phyloP scores from a whole-genome alignment of 1,140 invertebrate species.

The Drosophila watanabei region DNA sequence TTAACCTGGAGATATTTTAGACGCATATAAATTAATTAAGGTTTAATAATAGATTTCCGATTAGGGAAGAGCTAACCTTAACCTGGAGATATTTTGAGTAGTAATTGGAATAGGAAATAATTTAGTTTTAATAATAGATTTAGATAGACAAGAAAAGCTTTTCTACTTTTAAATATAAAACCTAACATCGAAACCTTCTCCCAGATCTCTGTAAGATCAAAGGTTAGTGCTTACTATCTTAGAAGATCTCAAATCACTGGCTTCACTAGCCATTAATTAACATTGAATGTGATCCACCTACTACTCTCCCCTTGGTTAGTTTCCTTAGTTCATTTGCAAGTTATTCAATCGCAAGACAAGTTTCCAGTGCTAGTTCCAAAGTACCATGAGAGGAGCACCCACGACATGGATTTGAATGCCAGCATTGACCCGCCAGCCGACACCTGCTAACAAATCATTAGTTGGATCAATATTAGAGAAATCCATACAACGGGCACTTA shows the following conservation, averaged over 20 bases:
- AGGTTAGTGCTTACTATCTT: not conserved
- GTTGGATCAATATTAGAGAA: conserved; percentile 41
- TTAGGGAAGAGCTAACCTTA: not conserved
- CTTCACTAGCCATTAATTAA: not conserved
- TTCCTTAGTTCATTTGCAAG: not conserved
- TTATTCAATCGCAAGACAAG: conserved; percentile 6
- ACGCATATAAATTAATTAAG: no score
- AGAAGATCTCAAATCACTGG: not conserved
- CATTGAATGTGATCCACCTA: not conserved
- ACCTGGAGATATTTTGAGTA: not conserved
- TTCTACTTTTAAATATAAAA: no score
- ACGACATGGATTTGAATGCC: conserved; percentile 16
- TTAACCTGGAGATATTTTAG: not conserved
- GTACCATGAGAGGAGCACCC: conserved; percentile 23
- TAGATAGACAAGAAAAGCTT: no score
- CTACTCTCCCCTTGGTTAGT: not conserved
- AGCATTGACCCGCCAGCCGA: conserved; percentile 20
- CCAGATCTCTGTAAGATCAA: not conserved
- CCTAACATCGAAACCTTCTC: not conserved
- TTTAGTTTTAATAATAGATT: no score
- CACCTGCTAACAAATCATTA: conserved; percentile 49
- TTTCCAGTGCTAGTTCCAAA: conserved; percentile 19
- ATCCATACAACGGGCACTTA: conserved; percentile 30
- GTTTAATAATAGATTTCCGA: no score
- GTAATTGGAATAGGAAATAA: not conserved